Evolutionary conservation across 2,888 invertebrate species (phyloP), one percentile per base, ranked within the genome.

Genomic region (Polydesmus complanatus): DNA sequence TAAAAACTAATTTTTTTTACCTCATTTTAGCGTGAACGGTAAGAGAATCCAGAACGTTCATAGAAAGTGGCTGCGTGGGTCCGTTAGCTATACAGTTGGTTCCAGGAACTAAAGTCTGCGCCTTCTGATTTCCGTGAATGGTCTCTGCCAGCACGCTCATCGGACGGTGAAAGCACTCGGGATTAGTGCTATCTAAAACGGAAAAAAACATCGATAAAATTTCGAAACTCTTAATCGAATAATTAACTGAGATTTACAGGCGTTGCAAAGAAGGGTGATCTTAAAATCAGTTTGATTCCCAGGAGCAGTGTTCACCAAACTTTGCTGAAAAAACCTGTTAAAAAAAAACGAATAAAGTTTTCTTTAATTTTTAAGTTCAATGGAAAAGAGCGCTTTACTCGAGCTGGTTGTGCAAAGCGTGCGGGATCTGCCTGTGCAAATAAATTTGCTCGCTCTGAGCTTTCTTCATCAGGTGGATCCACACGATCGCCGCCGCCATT

Each of bases 21-120:
- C 83, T 84, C 95, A 96, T 96, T 76, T 96, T 96, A 37, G 93
- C 91, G 71, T 96, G 96, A 27, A 95, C 86, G 0, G 95, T 95
- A 60, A 96, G 75, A 22, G 94, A 93, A 73, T 96, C 96, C 53
- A 96, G 76, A 59, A 93, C 85, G 60, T 87, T 86, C 86, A 96
- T 93, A 0, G 92, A 88, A 54, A 95, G 77, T 0, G 95, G 95
- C 11, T 86, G 84, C 0, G 89, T 89, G 2, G 91, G 89, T 22
- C 85, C 79, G 58, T 76, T 78, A 1, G 75, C 74, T 22, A 70
- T 68, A 37, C 75, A 70, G 68, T 72, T 72, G 27, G 64, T 59
- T 27, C 74, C 74, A 27, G 75, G 75, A 66, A 76, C 68, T 62
- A 70, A 64, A 11, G 63, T 63, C 25, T 62, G 62, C 2, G 57